Evolutionary conservation across 2,888 invertebrate genomes (phyloP), one percentile per base, ranked within the genome.

Genomic region (Gymnosoma rotundatum): DNA sequence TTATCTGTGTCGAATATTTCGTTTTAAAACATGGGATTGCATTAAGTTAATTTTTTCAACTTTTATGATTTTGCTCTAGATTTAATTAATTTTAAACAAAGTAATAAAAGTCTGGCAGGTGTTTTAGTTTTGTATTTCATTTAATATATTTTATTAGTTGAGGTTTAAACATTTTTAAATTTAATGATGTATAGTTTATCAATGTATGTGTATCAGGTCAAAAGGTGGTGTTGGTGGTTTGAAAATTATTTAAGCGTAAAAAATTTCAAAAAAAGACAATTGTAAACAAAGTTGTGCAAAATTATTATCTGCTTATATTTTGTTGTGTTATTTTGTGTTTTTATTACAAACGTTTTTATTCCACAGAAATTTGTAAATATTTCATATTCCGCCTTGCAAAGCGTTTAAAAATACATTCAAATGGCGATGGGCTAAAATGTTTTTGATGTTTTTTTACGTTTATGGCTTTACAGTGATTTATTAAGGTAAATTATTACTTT

Each of bases 31-130:
- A 69, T 32, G 2, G 32, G 20, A 61, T 67, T 54, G 20, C 18
- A 32, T 45, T 70, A 54, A 2, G 48, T 58, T 16, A 52, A 74
- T 78, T 83, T 78, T 64, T 83, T 83, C 70, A 83, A 83, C 74
- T 83, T 83, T 78, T 74, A 78, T 52, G 83, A 69, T 74, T 78
- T 78, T 74, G 83, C 83, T 83, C 83, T 74, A 83, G 64, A 70
- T 83, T 74, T 78, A 10, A 56, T 61, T 18, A 18, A n/a, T 63
- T 42, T 52, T 1, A 25, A 42, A 54, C 42, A 42, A 52, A 63
- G 38, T 18, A 42, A 69, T 42, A 58, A 42, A 61, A 38, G 32
- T 25, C 32, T 56, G 32, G 18, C 76, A 76, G 50, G 36, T 58
- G 21, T 21, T 36, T 60, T 36, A 2, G 12, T 50, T 2, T 20